Evolutionary conservation across 2,888 invertebrate species (phyloP), one percentile per base, ranked within the genome.

Genomic region (Atrina japonica): DNA sequence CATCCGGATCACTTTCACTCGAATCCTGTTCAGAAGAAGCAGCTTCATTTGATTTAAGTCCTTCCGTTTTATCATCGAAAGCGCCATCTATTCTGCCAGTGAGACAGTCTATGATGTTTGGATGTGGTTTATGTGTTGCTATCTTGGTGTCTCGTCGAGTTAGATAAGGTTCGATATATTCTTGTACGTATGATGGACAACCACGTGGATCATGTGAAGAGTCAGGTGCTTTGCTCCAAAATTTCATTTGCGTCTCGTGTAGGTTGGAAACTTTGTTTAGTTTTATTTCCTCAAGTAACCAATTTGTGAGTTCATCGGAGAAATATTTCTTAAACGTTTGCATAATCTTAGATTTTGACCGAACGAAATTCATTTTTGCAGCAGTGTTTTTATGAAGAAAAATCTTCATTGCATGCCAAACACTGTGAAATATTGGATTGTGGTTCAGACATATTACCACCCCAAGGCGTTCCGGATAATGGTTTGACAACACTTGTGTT

Each of bases 391-490:
- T 83, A 23, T 88, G 85, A 16, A 89, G 76, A 59, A 90, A 86
- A 45, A 82, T 80, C 75, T 87, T 88, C 21, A 88, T 85, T 16
- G 89, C 89, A 52, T 84, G 83, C 88, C 88, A 90, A 14, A 90
- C 84, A 0, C 86, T 88, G 23, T 89, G 88, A 74, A 90, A 89
- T 14, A 90, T 66, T 0, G 85, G 70, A 58, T 81, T 88, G 75
- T 88, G 88, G 75, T 89, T 89, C 29, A 89, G 68, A 76, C 86
- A 87, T 64, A 89, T 81, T 60, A 86, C 87, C 52, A 84, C 66
- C 5, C 89, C 90, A 11, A 90, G 84, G n/a, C 87, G 74, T 74
- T 89, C 90, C n/a, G 90, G 90, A 69, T 90, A 90, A 68, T 86
- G 86, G 67, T 85, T 86, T 29, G 88, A 80, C 64, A 89, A 70